A percentile compares a stretch with the other conserved stretches of the same genome.
phyloP scores from a whole-genome alignment of 1,140 invertebrate species.

The Atta colombica region DNA sequence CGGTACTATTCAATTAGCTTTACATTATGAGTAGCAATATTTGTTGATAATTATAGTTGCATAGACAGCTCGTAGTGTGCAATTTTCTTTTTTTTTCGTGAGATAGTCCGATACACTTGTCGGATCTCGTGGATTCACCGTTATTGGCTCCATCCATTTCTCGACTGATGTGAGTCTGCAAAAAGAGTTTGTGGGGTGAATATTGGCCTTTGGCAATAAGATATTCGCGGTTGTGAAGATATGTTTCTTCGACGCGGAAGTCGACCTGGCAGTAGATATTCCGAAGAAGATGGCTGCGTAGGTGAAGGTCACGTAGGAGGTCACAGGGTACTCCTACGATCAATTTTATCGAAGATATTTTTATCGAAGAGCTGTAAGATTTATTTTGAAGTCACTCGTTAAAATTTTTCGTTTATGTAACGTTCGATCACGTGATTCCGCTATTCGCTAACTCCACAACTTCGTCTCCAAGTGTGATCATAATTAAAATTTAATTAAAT shows the following conservation, averaged over 20 bases:
- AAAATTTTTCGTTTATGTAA: constrained; percentile 18
- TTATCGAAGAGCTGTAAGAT: not conserved
- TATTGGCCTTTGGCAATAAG: constrained; percentile 1
- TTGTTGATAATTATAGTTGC: constrained; percentile 30
- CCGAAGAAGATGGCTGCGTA: constrained; percentile 46
- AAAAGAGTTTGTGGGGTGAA: constrained; percentile 37
- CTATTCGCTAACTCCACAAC: not conserved
- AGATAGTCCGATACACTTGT: not conserved
- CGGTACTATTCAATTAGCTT: constrained; percentile 40
- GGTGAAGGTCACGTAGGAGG: constrained; percentile 66
- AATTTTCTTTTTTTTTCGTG: not conserved
- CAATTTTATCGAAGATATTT: constrained; percentile 33
- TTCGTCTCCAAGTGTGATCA: not conserved
- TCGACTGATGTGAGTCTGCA: constrained; percentile 43
- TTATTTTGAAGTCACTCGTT: constrained; percentile 23
- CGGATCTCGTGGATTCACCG: not conserved
- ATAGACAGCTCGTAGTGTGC: not conserved
- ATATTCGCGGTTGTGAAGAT: constrained; percentile 20
- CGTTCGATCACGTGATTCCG: too few relatives aligned
- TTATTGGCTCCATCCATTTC: constrained; percentile 32
- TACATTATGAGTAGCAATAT: constrained; percentile 14
- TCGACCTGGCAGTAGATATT: constrained; percentile 5
- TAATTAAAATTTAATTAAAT: constrained; percentile 41
- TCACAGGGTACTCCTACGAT: constrained; percentile 40
- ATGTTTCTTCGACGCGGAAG: constrained; percentile 65